Percentiles rank a stretch among this genome's conserved stretches.
Evolutionary conservation across 2,113 vertebrate species (phyloP).

Genomic region (Archocentrus centrarchus): DNA sequence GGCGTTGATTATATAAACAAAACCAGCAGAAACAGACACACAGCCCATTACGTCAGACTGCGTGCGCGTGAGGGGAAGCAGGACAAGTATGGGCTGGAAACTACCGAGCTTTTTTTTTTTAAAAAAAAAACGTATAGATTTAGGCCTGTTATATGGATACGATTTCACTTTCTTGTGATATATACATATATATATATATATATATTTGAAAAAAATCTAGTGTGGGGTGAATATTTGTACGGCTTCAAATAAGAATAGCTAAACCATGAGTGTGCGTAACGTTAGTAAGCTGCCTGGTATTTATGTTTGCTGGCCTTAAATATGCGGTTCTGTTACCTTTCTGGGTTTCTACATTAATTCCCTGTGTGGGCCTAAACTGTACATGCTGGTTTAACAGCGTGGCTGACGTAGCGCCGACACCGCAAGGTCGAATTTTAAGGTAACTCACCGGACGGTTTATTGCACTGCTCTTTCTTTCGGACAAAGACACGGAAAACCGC

Average conservation of each 20-base stretch:
- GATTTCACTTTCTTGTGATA: background rate
- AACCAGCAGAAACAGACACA: slow-evolving; percentile 10
- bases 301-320: background rate
- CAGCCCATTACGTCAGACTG: background rate
- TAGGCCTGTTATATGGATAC: background rate
- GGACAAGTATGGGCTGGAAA: background rate
- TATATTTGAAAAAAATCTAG: background rate
- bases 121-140: background rate
- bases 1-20: slow-evolving; percentile 51
- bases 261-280: background rate
- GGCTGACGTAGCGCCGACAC: background rate
- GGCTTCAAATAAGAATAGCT: background rate
- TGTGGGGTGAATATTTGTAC: background rate
- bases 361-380: background rate
- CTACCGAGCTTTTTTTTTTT: background rate
- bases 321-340: background rate
- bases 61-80: background rate
- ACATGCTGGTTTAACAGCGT: background rate
- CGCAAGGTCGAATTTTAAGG: background rate
- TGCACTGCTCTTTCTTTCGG: background rate
- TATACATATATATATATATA: background rate
- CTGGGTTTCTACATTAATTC: background rate
- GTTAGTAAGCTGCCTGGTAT: background rate
- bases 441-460: slow-evolving; percentile 49
- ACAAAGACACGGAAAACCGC: slow-evolving; percentile 44